Evolutionary conservation across 2,113 vertebrate genomes (phyloP).

Genomic region (Solea senegalensis): DNA sequence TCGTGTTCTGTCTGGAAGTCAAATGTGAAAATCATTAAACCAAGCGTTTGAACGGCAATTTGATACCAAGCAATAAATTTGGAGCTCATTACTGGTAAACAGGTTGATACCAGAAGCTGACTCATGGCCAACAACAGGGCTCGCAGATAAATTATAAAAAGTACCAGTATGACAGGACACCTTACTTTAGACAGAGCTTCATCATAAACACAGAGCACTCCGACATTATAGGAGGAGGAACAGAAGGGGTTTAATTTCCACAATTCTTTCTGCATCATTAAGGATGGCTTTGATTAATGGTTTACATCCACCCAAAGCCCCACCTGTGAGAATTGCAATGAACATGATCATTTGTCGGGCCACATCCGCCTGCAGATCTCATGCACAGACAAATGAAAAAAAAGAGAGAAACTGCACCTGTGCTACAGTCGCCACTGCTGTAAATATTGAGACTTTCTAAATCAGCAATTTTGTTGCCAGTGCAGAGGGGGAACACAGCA

Average conservation of each 20-base stretch:
- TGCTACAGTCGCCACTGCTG: slow-evolving; percentile 37
- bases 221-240: slow-evolving; percentile 63
- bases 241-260: slow-evolving; percentile 75
- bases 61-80: slow-evolving; percentile 12
- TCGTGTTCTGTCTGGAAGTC: slow-evolving; percentile 22
- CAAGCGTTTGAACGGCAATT: slow-evolving; percentile 14
- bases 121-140: not conserved
- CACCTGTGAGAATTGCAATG: slow-evolving; percentile 77
- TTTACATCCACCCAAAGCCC: slow-evolving; percentile 67
- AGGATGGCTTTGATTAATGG: slow-evolving; percentile 81
- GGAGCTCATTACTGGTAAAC: not conserved
- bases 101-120: not conserved
- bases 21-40: slow-evolving; percentile 41
- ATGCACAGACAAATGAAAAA: slow-evolving; percentile 5
- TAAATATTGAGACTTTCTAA: slow-evolving; percentile 76
- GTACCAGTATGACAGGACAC: slow-evolving; percentile 5
- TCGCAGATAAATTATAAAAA: slow-evolving; percentile 8
- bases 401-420: slow-evolving; percentile 14
- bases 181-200: slow-evolving; percentile 20
- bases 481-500: slow-evolving; percentile 48
- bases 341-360: slow-evolving; percentile 68
- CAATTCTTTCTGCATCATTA: slow-evolving; percentile 74
- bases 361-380: slow-evolving; percentile 28
- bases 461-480: slow-evolving; percentile 61
- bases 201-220: slow-evolving; percentile 33